A percentile compares a stretch with the other conserved stretches of the same genome.
Evolutionary conservation across 2,113 vertebrate species (phyloP).

Genomic region (Datnioides undecimradiatus): DNA sequence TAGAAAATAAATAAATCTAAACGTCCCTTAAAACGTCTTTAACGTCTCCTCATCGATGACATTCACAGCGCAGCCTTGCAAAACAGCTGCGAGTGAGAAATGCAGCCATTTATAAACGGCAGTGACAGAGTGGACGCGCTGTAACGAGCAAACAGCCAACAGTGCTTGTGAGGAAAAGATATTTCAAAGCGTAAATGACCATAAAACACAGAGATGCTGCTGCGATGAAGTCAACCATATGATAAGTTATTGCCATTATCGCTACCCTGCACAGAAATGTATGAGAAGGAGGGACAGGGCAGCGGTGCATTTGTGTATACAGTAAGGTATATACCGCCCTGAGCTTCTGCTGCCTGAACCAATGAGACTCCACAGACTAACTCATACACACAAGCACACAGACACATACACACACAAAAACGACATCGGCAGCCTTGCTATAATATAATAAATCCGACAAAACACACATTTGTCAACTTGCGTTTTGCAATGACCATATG

Average conservation of each 20-base stretch:
- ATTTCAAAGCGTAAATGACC: slow-evolving; percentile 8
- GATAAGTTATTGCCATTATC: background rate
- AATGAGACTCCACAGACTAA: background rate
- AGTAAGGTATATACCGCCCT: background rate
- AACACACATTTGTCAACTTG: background rate
- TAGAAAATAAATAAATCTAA: no score
- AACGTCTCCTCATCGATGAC: background rate
- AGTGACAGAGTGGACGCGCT: background rate
- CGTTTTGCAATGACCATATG: background rate
- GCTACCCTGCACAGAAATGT: background rate
- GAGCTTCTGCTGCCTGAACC: background rate
- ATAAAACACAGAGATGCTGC: slow-evolving; percentile 27
- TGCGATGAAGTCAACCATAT: slow-evolving; percentile 13
- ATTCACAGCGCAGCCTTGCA: background rate
- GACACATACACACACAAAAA: background rate
- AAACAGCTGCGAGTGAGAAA: slow-evolving; percentile 15
- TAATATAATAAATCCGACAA: background rate
- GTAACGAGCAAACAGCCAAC: background rate
- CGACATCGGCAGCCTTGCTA: background rate
- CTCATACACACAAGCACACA: slow-evolving; percentile 8
- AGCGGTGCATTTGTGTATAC: background rate
- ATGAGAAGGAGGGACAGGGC: background rate
- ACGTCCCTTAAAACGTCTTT: no score
- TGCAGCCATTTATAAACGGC: background rate
- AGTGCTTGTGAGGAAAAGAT: background rate